Evolutionary conservation across 2,888 invertebrate genomes (phyloP).

Genomic region (Bhutanitis thaidina): DNA sequence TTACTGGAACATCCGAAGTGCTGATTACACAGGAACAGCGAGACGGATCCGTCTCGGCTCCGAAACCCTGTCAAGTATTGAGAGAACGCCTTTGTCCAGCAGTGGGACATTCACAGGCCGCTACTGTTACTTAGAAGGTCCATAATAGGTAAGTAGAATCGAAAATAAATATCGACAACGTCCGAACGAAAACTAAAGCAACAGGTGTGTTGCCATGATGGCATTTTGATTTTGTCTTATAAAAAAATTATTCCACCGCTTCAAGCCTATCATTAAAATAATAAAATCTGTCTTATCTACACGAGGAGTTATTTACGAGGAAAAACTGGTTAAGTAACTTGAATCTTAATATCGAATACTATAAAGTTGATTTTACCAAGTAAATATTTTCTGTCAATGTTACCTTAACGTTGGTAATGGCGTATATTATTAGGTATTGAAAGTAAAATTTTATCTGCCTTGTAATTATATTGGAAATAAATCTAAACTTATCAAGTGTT

Average conservation of each 20-base stretch:
- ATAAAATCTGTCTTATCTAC: slow-evolving; percentile 11
- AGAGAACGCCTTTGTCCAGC: too few species aligned
- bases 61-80: too few species aligned
- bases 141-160: neutral
- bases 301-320: slow-evolving; percentile 2
- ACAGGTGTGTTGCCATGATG: neutral
- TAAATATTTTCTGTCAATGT: slow-evolving; percentile 20
- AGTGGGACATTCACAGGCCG: too few species aligned
- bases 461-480: slow-evolving; percentile 17
- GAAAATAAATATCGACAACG: neutral
- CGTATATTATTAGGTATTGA: slow-evolving; percentile 27
- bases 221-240: neutral
- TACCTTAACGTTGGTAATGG: slow-evolving; percentile 32
- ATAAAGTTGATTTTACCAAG: neutral
- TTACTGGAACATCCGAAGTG: too few species aligned
- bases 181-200: too few species aligned
- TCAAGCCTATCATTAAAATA: slow-evolving; percentile 19
- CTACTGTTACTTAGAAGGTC: too few species aligned
- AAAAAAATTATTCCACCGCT: neutral
- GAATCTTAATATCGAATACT: neutral
- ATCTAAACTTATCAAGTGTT: slow-evolving; percentile 7
- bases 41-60: too few species aligned
- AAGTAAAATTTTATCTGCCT: slow-evolving; percentile 17
- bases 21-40: too few species aligned
- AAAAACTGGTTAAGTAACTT: neutral